Evolutionary conservation across 2,888 invertebrate genomes (phyloP).

Genomic region (Thumatha senex): DNA sequence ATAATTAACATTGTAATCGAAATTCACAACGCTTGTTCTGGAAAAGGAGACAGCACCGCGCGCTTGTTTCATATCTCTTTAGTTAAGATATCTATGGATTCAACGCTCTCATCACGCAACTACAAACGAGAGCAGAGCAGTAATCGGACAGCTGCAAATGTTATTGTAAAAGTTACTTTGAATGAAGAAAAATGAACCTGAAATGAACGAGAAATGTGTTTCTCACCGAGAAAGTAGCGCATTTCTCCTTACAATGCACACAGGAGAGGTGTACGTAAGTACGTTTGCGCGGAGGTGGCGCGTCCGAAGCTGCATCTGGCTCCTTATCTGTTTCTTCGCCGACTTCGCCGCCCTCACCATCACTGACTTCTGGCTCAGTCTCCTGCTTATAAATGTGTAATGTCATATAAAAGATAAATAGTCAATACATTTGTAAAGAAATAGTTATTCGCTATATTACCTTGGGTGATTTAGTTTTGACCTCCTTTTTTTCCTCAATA

Average conservation of each 20-base stretch:
- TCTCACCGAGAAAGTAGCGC: conserved; percentile 87
- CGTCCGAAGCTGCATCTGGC: conserved; percentile 77
- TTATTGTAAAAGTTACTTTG: too few species aligned
- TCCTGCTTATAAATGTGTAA: conserved; percentile 22
- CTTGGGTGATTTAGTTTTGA: conserved; percentile 70
- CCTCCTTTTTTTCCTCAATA: conserved; percentile 69
- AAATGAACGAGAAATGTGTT: too few species aligned
- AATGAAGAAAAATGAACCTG: too few species aligned
- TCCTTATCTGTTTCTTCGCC: conserved; percentile 83
- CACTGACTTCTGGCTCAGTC: conserved; percentile 64
- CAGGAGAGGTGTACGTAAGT: conserved; percentile 88
- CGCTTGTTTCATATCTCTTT: too few species aligned
- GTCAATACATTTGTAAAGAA: neutral
- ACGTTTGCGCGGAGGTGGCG: conserved; percentile 76
- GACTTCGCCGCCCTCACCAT: conserved; percentile 71
- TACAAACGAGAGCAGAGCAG: too few species aligned
- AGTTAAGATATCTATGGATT: too few species aligned
- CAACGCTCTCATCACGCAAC: too few species aligned
- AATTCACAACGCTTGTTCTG: too few species aligned
- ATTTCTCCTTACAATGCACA: conserved; percentile 90
- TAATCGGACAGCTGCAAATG: too few species aligned
- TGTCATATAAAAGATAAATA: neutral
- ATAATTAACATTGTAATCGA: too few species aligned
- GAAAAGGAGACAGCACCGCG: too few species aligned
- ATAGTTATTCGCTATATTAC: conserved; percentile 33